A percentile compares a stretch with the other conserved stretches of the same genome.
phyloP scores from a whole-genome alignment of 2,113 vertebrate genomes.

The Artemisiospiza belli region DNA sequence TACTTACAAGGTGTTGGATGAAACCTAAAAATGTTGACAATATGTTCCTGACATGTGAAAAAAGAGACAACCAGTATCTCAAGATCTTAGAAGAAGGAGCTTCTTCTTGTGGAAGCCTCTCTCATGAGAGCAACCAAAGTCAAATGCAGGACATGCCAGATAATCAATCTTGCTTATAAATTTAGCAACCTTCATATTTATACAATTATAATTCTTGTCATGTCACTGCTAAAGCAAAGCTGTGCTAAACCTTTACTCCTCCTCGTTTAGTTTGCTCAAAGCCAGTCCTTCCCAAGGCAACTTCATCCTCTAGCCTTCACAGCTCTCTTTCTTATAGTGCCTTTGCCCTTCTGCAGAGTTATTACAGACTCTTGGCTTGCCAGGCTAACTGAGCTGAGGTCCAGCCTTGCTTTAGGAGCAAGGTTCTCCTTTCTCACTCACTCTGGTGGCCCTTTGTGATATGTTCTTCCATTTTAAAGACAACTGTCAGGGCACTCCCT shows the following conservation, averaged over 20 bases:
- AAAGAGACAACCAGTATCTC: not conserved
- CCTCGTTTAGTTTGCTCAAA: not conserved
- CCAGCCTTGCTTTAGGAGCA: not conserved
- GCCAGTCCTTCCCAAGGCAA: not conserved
- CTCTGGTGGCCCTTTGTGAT: not conserved
- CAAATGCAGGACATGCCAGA: not conserved
- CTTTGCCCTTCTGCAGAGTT: not conserved
- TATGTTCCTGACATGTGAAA: not conserved
- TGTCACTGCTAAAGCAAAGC: not conserved
- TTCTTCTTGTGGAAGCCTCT: not conserved
- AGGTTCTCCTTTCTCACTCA: not conserved
- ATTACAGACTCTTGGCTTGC: not conserved
- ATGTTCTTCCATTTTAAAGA: not conserved
- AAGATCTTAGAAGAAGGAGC: not conserved
- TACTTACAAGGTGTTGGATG: not conserved
- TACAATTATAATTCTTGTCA: not conserved
- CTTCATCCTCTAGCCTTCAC: not conserved
- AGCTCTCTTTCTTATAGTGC: not conserved
- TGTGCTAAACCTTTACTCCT: not conserved
- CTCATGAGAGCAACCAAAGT: not conserved
- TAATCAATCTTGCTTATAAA: not conserved
- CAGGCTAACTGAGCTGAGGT: not conserved
- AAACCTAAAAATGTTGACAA: not conserved
- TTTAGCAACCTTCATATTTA: not conserved
- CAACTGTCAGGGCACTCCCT: not conserved